phyloP scores from a whole-genome alignment of 2,113 vertebrate species.

The Pungitius pungitius region DNA sequence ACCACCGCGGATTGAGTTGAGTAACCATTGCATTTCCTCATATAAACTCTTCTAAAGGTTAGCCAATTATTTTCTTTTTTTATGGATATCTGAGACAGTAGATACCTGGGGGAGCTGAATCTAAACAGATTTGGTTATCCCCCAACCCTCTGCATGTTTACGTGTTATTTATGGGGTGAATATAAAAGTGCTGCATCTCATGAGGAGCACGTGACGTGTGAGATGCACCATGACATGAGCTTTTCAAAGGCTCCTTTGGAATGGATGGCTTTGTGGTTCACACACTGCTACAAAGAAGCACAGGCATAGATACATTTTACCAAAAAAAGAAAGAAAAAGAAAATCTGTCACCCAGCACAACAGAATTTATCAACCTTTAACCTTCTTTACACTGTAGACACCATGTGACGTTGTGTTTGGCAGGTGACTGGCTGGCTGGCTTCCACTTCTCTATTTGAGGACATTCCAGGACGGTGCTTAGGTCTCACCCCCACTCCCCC shows the following conservation, averaged over 20 bases:
- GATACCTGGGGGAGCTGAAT: background rate
- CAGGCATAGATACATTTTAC: background rate
- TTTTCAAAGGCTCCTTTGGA: background rate
- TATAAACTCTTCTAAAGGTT: background rate
- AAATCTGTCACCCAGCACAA: too few species aligned
- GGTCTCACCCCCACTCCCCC: conserved; percentile 20
- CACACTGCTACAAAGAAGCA: background rate
- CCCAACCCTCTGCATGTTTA: background rate
- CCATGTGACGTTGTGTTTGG: too few species aligned
- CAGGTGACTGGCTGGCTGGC: conserved; percentile 85
- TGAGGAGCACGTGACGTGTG: too few species aligned
- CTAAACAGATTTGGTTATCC: background rate
- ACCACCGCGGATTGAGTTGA: background rate
- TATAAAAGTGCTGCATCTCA: too few species aligned
- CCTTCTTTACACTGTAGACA: too few species aligned
- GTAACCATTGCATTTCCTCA: too few species aligned
- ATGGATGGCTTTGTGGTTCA: background rate
- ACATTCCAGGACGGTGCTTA: conserved; percentile 31
- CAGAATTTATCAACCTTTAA: too few species aligned
- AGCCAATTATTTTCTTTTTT: background rate
- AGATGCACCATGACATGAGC: background rate
- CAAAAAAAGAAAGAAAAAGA: background rate
- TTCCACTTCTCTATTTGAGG: conserved; percentile 60
- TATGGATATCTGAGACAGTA: background rate
- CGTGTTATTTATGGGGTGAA: background rate